Evolutionary conservation across 2,888 invertebrate genomes (phyloP).

Genomic region (Hyposoter didymator): DNA sequence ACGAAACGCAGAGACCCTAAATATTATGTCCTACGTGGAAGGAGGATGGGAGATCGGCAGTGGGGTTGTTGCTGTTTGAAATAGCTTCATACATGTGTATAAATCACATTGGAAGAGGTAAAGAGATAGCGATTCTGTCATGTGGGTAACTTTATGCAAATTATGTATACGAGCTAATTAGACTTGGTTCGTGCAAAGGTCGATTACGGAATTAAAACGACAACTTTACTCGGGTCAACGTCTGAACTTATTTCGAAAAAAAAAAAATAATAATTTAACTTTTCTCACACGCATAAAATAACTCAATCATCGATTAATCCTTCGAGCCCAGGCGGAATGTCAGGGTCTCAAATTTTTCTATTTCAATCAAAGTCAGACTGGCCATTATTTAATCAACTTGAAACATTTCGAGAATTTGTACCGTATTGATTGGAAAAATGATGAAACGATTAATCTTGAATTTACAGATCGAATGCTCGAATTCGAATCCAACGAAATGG

Average conservation of each 20-base stretch:
- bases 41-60: constrained; percentile 53
- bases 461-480: no score
- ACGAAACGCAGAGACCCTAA: constrained; percentile 55
- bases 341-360: no score
- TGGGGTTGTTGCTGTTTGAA: constrained; percentile 44
- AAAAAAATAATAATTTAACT: neutral
- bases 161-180: constrained; percentile 78
- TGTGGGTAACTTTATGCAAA: constrained; percentile 77
- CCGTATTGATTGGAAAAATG: no score
- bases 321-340: no score
- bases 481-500: no score
- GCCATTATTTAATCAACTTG: no score
- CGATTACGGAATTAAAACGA: constrained; percentile 65
- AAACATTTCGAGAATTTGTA: no score
- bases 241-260: neutral
- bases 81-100: constrained; percentile 41
- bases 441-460: no score
- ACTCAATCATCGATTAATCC: no score
- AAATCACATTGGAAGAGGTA: constrained; percentile 26
- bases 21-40: constrained; percentile 70
- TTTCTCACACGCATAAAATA: no score
- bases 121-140: constrained; percentile 68
- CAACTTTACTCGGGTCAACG: constrained; percentile 62
- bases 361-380: no score
- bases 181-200: constrained; percentile 71